Evolutionary conservation across 2,888 invertebrate species (phyloP).

Genomic region (Sabatieria punctata): DNA sequence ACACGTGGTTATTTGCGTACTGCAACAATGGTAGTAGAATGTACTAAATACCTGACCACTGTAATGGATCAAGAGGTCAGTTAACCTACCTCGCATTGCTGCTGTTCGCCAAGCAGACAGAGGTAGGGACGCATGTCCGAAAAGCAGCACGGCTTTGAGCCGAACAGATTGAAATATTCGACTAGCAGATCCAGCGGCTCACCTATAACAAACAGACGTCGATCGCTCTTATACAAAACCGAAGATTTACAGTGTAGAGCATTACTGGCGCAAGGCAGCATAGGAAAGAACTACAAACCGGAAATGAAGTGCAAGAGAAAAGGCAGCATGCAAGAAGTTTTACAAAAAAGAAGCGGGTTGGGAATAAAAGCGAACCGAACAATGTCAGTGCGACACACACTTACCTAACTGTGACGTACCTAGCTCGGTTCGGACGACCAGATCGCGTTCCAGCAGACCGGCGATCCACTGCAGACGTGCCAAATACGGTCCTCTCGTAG

Average conservation of each 20-base stretch:
- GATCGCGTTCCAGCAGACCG: constrained; percentile 16
- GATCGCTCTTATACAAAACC: too few species aligned
- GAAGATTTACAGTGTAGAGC: too few species aligned
- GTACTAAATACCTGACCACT: too few species aligned
- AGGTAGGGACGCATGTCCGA: constrained; percentile 62
- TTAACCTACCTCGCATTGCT: constrained; percentile 35
- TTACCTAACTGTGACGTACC: constrained; percentile 12
- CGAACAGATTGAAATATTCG: constrained; percentile 62
- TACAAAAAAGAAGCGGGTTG: too few species aligned
- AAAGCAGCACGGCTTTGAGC: constrained; percentile 67
- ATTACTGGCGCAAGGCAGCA: too few species aligned
- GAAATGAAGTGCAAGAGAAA: too few species aligned
- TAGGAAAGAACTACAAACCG: too few species aligned
- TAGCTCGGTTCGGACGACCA: constrained; percentile 12
- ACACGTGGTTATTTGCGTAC: too few species aligned
- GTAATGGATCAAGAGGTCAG: constrained; percentile 13
- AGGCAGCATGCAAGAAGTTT: too few species aligned
- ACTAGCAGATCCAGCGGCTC: constrained; percentile 40
- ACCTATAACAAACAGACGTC: constrained; percentile 23
- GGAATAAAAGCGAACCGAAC: too few species aligned
- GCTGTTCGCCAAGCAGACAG: constrained; percentile 46
- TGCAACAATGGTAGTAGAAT: too few species aligned
- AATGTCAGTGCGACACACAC: neutral
- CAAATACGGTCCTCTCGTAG: constrained; percentile 59
- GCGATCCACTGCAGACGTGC: constrained; percentile 50